Evolutionary conservation across 53 echinoderm and acorn worm genomes (phyloP).

Genomic region (Echinarachnius parma): DNA sequence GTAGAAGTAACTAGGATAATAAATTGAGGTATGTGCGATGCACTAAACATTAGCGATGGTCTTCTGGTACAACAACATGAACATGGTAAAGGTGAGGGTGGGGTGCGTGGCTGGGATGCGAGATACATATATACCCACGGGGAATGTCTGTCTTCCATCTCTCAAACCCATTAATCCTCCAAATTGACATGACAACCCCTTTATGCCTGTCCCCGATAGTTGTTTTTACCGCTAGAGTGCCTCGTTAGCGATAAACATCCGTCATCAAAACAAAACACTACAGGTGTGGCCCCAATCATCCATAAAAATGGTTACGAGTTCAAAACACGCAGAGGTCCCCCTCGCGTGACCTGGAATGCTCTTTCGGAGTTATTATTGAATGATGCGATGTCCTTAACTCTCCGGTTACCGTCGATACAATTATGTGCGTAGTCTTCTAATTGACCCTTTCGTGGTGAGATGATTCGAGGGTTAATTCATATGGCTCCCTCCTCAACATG

Average conservation of each 20-base stretch:
- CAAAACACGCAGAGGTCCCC: conserved; percentile 13
- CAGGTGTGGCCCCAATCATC: conserved; percentile 39
- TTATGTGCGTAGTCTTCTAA: too few species aligned
- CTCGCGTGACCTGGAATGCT: too few species aligned
- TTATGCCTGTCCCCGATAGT: conserved; percentile 11
- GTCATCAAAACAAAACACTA: conserved; percentile 43
- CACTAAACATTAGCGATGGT: neutral
- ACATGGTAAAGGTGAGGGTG: neutral
- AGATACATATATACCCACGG: neutral
- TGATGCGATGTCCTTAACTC: too few species aligned
- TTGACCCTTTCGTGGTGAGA: too few species aligned
- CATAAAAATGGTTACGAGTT: conserved; percentile 13
- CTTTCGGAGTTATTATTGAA: too few species aligned
- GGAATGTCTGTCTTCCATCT: conserved; percentile 11
- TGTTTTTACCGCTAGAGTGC: conserved; percentile 29
- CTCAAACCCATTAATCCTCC: conserved; percentile 28
- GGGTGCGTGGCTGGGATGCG: neutral
- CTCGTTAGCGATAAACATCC: conserved; percentile 45
- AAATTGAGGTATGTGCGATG: neutral
- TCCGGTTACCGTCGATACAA: too few species aligned
- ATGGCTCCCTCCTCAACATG: too few species aligned
- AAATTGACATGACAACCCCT: conserved; percentile 26
- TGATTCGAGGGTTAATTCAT: too few species aligned
- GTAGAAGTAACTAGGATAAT: too few species aligned
- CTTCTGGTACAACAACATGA: neutral